A percentile compares a stretch with the other conserved stretches of the same genome.
These are phyloP conservation scores for Xerus inauris DNA, from an alignment of 2,113 vertebrate species.

Conservation along the genomic window DNA sequence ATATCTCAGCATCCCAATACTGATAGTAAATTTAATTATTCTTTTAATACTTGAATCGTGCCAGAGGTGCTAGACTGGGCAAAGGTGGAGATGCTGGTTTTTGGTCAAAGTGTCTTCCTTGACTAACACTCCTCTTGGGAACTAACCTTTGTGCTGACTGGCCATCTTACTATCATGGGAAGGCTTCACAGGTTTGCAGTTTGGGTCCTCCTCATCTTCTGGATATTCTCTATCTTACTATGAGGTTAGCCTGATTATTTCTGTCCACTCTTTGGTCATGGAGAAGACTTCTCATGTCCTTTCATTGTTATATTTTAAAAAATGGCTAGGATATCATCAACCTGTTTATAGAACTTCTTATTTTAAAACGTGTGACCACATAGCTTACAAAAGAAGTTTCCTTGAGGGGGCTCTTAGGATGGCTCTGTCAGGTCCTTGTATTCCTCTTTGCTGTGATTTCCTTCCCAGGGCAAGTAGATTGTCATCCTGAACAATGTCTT, in stretches of 20 bases:
- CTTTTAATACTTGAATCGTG: background rate
- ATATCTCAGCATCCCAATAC: background rate
- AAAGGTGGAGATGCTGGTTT: background rate
- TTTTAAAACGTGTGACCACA: background rate
- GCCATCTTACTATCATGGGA: background rate
- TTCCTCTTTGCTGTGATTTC: background rate
- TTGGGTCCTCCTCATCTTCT: background rate
- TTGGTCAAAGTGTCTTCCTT: background rate
- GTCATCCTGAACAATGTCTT: background rate
- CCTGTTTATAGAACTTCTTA: background rate
- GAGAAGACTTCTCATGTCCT: background rate
- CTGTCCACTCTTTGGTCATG: background rate
- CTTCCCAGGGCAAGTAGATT: background rate
- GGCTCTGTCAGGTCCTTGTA: background rate
- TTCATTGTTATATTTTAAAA: background rate
- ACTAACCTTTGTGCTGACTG: background rate
- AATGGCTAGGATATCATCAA: background rate
- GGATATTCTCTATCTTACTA: background rate
- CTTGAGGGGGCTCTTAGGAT: background rate
- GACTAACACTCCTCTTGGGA: background rate
- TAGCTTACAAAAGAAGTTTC: background rate
- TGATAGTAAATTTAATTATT: background rate
- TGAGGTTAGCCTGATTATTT: background rate
- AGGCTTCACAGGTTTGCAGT: background rate
- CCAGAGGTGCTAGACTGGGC: background rate